Conservation (phyloP, 2,113 vertebrate genomes). For the Neopipo cinnamomea region DNA sequence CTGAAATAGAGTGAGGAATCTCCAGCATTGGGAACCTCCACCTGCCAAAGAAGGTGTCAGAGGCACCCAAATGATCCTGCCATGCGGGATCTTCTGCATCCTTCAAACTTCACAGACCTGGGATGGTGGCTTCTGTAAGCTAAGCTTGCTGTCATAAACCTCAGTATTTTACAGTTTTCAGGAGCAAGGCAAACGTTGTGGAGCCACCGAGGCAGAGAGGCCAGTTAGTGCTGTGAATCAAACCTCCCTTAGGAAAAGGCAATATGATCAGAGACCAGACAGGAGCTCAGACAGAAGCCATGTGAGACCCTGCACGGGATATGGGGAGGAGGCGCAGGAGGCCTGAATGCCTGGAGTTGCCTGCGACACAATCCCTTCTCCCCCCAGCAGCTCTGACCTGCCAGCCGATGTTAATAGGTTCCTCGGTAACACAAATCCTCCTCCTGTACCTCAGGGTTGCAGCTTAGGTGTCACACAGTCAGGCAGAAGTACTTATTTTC, state of each 20-base stretch:
- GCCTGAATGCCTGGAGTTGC: neutral
- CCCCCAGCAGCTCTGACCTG: neutral
- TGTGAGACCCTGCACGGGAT: neutral
- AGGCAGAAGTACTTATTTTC: conserved; percentile 40
- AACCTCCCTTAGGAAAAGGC: neutral
- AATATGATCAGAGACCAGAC: neutral
- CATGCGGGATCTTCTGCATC: neutral
- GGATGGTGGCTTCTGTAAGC: neutral
- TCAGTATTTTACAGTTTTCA: neutral
- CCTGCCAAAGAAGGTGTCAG: neutral
- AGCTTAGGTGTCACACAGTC: conserved; percentile 22
- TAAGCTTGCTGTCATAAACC: neutral
- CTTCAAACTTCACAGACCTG: neutral
- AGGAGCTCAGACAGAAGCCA: neutral
- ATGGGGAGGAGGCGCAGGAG: neutral
- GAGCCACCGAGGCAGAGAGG: neutral
- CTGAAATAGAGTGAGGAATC: neutral
- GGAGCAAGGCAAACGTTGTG: neutral
- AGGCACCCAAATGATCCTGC: neutral
- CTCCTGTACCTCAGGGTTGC: neutral
- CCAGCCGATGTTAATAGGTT: neutral
- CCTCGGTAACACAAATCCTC: neutral
- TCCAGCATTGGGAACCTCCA: neutral
- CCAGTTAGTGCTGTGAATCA: neutral
- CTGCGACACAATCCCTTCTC: neutral